Evolutionary conservation across 1,140 invertebrate genomes (phyloP).

Genomic region (Ladona fulva): DNA sequence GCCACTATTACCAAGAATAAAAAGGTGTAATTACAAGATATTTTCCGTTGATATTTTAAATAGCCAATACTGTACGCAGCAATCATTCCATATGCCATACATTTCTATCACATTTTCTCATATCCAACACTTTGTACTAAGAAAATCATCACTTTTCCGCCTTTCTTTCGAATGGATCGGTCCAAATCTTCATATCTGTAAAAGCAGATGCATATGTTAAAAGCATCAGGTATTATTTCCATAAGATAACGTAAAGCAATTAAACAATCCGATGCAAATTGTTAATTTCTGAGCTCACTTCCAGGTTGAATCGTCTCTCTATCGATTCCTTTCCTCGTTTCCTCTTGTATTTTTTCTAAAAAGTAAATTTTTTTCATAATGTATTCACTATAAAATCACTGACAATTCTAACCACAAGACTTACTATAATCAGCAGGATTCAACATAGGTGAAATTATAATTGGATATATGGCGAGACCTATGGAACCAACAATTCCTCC

Average conservation of each 20-base stretch:
- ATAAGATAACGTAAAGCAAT: background rate
- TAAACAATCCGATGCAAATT: background rate
- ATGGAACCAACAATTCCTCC: conserved; percentile 47
- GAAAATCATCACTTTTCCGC: background rate
- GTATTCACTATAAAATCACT: conserved; percentile 17
- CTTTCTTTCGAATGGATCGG: conserved; percentile 54
- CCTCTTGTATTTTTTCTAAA: conserved; percentile 48
- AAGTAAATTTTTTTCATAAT: conserved; percentile 24
- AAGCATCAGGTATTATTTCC: conserved; percentile 14
- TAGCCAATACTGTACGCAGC: too few relatives aligned
- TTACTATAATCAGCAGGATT: conserved; percentile 54
- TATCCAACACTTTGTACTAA: background rate
- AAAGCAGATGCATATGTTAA: conserved; percentile 32
- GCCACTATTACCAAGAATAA: too few relatives aligned
- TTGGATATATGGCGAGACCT: conserved; percentile 46
- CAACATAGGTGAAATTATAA: conserved; percentile 54
- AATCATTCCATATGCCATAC: too few relatives aligned
- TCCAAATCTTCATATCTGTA: conserved; percentile 61
- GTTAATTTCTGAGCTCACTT: conserved; percentile 39
- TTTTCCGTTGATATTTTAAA: too few relatives aligned
- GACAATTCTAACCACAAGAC: conserved; percentile 21
- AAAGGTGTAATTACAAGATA: too few relatives aligned
- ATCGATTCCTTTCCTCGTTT: conserved; percentile 42
- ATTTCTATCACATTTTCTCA: too few relatives aligned
- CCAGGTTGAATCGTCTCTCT: conserved; percentile 60